Base-by-base conservation (phyloP, 2,797 vertebrate genomes). In the Sebastes kiyomatsui region DNA sequence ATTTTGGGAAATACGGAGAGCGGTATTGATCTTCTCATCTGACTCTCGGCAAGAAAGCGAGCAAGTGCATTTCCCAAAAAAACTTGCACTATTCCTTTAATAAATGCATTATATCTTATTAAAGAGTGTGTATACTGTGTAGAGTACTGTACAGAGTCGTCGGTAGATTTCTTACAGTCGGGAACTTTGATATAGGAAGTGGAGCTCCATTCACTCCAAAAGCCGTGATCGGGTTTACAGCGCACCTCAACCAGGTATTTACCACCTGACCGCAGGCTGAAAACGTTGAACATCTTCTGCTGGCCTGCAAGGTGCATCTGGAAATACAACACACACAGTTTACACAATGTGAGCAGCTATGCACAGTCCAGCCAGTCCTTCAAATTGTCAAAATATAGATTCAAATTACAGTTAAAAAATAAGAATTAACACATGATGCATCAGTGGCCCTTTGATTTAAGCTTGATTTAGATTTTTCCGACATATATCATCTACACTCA, bases 121-220 rank as follows among this genome's bases (percentile, higher is more conserved):
- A 55, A 58, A 3, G 38, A 25, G 22, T 25, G 14, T 6, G n/a
- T 38, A 20, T 49, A 7, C 3, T 25, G 8, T 46, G 22, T 38
- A 28, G 10, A 46, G 12, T 11, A 20, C n/a, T 20, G 23, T 18
- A 30, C 18, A 25, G 58, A 35, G 22, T 4, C 56, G 6, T 42
- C 35, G 32, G 25, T n/a, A 12, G 65, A 75, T 68, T 5, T 85
- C 97, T 97, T 92, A 99, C 98, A 97, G 74, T 92, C 88, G 1
- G 96, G 97, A 78, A 97, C 93, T 67, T 93, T 90, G 75, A 96
- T 65, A 46, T 90, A 89, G 66, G 80, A 88, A 6, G 95, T 78
- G 9, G 88, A 60, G 79, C 96, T 97, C 98, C 98, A 99, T 73
- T 96, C 93, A 7, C 98, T 98, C 98, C 97, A 99, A 69, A 95